phyloP scores from a whole-genome alignment of 1,140 invertebrate genomes.

The Aphidius ervi region DNA sequence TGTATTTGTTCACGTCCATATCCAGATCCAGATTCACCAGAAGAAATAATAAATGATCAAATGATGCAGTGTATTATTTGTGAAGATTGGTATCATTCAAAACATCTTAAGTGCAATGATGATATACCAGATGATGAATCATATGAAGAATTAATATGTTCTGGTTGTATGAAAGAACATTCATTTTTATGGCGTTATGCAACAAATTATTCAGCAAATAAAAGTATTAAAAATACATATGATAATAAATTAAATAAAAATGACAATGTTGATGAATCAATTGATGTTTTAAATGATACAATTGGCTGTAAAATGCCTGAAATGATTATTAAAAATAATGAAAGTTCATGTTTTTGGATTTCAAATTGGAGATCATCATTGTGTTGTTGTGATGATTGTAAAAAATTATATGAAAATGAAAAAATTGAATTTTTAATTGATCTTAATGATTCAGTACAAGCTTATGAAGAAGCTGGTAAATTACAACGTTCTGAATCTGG shows the following conservation, averaged over 20 bases:
- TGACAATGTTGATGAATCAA: constrained; percentile 26
- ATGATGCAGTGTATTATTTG: constrained; percentile 97
- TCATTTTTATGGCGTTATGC: constrained; percentile 74
- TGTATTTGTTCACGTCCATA: constrained; percentile 93
- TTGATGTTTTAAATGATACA: constrained; percentile 30
- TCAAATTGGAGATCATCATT: constrained; percentile 70
- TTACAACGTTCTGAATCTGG: constrained; percentile 54
- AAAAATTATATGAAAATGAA: constrained; percentile 60
- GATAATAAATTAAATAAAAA: too few species aligned
- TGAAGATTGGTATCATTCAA: constrained; percentile 96
- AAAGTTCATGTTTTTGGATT: constrained; percentile 62
- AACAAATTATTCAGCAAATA: constrained; percentile 36
- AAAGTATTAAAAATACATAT: constrained; percentile 12
- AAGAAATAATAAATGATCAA: constrained; percentile 73
- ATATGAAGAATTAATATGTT: constrained; percentile 78
- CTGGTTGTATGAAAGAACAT: constrained; percentile 67
- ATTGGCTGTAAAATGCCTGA: constrained; percentile 39
- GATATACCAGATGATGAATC: constrained; percentile 57
- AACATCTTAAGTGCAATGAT: constrained; percentile 67
- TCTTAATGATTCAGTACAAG: constrained; percentile 76
- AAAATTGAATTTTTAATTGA: constrained; percentile 73
- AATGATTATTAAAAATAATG: constrained; percentile 20
- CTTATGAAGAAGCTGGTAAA: constrained; percentile 80
- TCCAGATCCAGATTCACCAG: constrained; percentile 84
- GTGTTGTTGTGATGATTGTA: constrained; percentile 65